Evolutionary conservation across 2,113 vertebrate genomes (phyloP).

Genomic region (Etheostoma spectabile): DNA sequence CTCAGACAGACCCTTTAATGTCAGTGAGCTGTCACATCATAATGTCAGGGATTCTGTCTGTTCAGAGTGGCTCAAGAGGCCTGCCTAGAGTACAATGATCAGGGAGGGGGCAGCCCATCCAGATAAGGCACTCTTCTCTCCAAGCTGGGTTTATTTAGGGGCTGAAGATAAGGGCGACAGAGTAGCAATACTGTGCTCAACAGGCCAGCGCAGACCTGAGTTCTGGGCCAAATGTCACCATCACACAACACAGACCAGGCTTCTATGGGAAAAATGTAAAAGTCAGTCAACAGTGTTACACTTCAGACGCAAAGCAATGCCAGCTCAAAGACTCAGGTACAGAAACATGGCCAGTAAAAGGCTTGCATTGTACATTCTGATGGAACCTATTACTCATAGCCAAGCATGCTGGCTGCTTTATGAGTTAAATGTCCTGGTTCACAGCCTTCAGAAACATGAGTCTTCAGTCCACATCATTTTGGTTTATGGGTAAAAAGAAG

Average conservation of each 20-base stretch:
- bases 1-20: slow-evolving; percentile 18
- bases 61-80: slow-evolving; percentile 56
- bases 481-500: slow-evolving; percentile 79
- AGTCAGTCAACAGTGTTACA: slow-evolving; percentile 21
- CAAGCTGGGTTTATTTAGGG: slow-evolving; percentile 70
- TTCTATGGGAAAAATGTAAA: slow-evolving; percentile 29
- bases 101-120: slow-evolving; percentile 49
- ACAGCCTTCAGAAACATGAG: slow-evolving; percentile 79
- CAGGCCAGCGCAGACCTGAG: slow-evolving; percentile 35
- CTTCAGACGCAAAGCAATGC: slow-evolving; percentile 32
- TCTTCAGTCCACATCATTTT: slow-evolving; percentile 79
- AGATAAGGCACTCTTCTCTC: slow-evolving; percentile 72
- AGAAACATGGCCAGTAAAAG: slow-evolving; percentile 61
- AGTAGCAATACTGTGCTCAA: slow-evolving; percentile 49
- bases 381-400: slow-evolving; percentile 75
- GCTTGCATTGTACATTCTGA: slow-evolving; percentile 69
- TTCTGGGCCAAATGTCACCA: slow-evolving; percentile 59
- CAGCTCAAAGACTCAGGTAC: slow-evolving; percentile 56
- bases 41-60: slow-evolving; percentile 75
- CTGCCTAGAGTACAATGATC: slow-evolving; percentile 48
- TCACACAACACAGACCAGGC: slow-evolving; percentile 43
- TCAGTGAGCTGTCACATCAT: slow-evolving; percentile 61
- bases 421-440: slow-evolving; percentile 78
- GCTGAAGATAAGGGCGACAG: slow-evolving; percentile 73
- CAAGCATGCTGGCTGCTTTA: slow-evolving; percentile 70